These are phyloP conservation scores for Lampris incognitus DNA, from an alignment of 2,113 vertebrate genomes.

Conservation along the genomic window DNA sequence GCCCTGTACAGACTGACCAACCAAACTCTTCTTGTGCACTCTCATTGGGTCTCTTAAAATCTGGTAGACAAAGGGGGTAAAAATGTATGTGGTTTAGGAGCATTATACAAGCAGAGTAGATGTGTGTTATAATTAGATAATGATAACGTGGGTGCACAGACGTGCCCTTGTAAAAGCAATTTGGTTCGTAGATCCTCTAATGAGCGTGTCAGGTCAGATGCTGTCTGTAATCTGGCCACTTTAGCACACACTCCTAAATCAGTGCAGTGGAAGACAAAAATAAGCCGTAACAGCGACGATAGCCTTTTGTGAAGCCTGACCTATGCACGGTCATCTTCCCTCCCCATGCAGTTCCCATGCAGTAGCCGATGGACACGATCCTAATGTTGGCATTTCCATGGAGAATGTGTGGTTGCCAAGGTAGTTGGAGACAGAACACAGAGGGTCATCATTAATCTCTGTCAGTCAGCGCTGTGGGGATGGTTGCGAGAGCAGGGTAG, in stretches of 20 bases:
- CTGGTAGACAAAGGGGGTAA: constrained; percentile 35
- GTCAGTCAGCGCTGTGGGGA: constrained; percentile 58
- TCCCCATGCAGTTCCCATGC: constrained; percentile 46
- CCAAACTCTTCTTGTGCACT: constrained; percentile 17
- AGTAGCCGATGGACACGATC: constrained; percentile 41
- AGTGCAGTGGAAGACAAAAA: constrained; percentile 14
- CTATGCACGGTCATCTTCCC: constrained; percentile 44
- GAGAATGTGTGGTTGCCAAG: constrained; percentile 76
- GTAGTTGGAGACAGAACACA: constrained; percentile 61
- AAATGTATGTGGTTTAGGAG: constrained; percentile 29
- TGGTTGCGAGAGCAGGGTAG: constrained; percentile 19
- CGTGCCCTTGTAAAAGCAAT: background rate
- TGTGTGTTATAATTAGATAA: constrained; percentile 10
- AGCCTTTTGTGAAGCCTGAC: constrained; percentile 53
- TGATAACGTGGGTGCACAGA: no score
- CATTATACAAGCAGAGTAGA: constrained; percentile 17
- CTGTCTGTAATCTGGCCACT: constrained; percentile 23
- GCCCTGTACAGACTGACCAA: background rate
- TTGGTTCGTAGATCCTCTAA: constrained; percentile 44
- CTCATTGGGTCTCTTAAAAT: background rate
- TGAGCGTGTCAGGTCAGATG: constrained; percentile 38
- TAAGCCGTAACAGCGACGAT: constrained; percentile 43
- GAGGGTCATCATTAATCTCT: constrained; percentile 74
- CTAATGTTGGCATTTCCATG: constrained; percentile 73
- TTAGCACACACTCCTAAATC: constrained; percentile 5